Evolutionary conservation across 2,888 invertebrate species (phyloP).

Genomic region (Malthinus seriepunctatus): DNA sequence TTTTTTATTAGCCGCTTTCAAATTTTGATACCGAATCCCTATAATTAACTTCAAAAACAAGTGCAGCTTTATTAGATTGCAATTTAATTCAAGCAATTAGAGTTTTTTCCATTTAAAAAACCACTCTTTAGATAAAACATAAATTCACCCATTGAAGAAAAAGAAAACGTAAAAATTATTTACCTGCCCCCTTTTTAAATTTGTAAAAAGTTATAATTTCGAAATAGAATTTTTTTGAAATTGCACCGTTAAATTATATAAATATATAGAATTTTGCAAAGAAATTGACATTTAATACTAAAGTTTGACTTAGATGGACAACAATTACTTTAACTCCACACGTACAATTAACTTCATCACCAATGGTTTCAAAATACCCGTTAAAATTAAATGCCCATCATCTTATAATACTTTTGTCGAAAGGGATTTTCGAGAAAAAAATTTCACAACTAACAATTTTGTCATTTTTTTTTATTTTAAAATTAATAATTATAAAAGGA

Average conservation of each 20-base stretch:
- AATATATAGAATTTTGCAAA: constrained; percentile 15
- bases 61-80: constrained; percentile 1
- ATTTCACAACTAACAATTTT: constrained; percentile 9
- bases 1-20: background rate
- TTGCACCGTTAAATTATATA: background rate
- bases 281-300: constrained; percentile 24
- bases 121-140: too few relatives aligned
- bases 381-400: constrained; percentile 20
- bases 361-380: constrained; percentile 16
- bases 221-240: too few relatives aligned
- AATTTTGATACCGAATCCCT: background rate
- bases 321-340: constrained; percentile 12
- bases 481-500: background rate
- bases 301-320: constrained; percentile 1
- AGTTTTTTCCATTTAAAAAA: background rate
- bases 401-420: background rate
- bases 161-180: too few relatives aligned
- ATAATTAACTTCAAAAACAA: too few relatives aligned
- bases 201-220: background rate
- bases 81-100: constrained; percentile 15
- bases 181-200: background rate
- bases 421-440: background rate
- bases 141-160: too few relatives aligned
- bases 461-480: background rate
- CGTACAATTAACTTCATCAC: constrained; percentile 13